phyloP scores from a whole-genome alignment of 2,888 invertebrate species.

The Yponomeuta evonymella region DNA sequence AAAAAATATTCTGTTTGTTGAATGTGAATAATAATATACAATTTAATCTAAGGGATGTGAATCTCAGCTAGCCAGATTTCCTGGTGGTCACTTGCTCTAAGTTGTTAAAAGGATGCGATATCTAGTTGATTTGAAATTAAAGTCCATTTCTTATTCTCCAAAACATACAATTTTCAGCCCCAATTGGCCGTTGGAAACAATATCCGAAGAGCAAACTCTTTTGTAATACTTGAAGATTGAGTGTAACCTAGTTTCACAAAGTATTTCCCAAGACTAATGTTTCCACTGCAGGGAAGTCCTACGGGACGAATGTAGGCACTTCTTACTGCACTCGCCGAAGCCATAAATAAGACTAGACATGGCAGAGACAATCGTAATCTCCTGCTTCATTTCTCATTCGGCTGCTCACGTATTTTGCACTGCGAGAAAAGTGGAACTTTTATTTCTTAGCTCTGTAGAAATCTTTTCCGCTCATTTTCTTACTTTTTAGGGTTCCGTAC shows the following conservation, averaged over 20 bases:
- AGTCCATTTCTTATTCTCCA: too few relatives aligned
- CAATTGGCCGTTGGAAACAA: too few relatives aligned
- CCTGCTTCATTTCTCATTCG: constrained; percentile 7
- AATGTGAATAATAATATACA: too few relatives aligned
- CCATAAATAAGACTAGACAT: constrained; percentile 8
- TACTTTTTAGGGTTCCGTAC: too few relatives aligned
- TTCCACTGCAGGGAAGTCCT: not conserved
- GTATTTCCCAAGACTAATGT: not conserved
- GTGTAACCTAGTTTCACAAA: not conserved
- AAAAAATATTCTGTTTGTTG: too few relatives aligned
- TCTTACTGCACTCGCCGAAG: not conserved
- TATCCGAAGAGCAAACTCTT: too few relatives aligned
- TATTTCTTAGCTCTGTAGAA: not conserved
- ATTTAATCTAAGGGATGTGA: too few relatives aligned
- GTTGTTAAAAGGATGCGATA: too few relatives aligned
- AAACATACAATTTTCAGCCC: too few relatives aligned
- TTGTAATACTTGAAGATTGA: not conserved
- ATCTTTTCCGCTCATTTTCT: not conserved
- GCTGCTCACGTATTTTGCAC: not conserved
- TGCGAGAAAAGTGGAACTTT: not conserved
- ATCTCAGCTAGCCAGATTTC: too few relatives aligned
- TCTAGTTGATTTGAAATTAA: too few relatives aligned
- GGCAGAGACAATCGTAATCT: constrained; percentile 13
- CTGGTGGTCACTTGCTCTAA: too few relatives aligned
- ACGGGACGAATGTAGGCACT: not conserved